Base-by-base conservation (phyloP, 2,113 vertebrate genomes). In the Pomatostomus ruficeps region DNA sequence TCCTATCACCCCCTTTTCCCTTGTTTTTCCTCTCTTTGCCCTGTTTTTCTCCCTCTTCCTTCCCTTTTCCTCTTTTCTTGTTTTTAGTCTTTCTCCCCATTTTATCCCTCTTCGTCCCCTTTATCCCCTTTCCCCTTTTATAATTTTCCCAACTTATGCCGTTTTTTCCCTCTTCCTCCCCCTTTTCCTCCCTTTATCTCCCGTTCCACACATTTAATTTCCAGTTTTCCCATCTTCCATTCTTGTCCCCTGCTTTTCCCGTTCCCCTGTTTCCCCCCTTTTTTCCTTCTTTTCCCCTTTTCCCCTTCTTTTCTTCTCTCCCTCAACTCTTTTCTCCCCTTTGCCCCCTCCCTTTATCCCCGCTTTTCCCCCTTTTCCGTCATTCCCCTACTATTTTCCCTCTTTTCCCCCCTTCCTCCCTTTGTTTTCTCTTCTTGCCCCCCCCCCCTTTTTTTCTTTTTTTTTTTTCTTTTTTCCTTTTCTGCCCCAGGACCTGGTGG, bases 381-480 rank as follows among this genome's bases (percentile, higher is more conserved):
- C 17, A 14, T 26, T 31, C 12, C 7, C 21, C 73, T 28, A 14
- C 35, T 25, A 19, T 35, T 82, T 51, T 7, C 12, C 16, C 2
- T 49, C 25, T 29, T 51, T 35, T 51, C 3, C 21, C 25, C 48
- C 5, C 16, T 42, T 52, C 5, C 15, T 6, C 16, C 5, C 10
- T 59, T 36, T 38, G 4, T 61, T 40, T 25, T 26, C 31, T 35
- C 9, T 52, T 43, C 35, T n/a, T 21, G 5, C 8, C 12, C 10
- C 10, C 8, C 6, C 23, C 2, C 29, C 5, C 7, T 4, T 8
- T 20, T 46, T 33, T 10, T 7, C n/a, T n/a, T n/a, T n/a, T n/a
- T n/a, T n/a, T 7, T 11, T 4, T 8, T 3, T 3, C 3, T 28
- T 35, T 25, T 18, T 8, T 16, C 25, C 17, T 23, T 49, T 80